phyloP scores from a whole-genome alignment of 2,797 vertebrate species.

The Melanotaenia parkinsoni region DNA sequence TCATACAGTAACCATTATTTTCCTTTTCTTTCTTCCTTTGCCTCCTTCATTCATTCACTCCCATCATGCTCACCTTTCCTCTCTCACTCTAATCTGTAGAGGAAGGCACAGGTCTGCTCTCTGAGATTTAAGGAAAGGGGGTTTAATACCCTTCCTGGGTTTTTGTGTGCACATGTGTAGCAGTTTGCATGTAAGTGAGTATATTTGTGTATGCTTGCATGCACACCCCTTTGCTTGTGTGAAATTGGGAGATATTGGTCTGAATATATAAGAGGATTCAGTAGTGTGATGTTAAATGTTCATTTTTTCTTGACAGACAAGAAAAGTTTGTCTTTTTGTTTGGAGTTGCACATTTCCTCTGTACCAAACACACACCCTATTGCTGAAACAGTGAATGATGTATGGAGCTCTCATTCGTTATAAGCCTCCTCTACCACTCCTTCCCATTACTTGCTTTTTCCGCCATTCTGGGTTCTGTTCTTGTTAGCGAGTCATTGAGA shows the following conservation, averaged over 20 bases:
- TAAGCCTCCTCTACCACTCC: constrained; percentile 52
- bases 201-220: constrained; percentile 48
- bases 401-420: constrained; percentile 61
- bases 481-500: constrained; percentile 68
- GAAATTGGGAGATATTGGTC: constrained; percentile 69
- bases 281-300: constrained; percentile 61
- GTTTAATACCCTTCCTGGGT: constrained; percentile 56
- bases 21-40: constrained; percentile 11
- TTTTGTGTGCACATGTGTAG: constrained; percentile 21
- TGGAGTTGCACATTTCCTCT: constrained; percentile 9
- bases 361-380: constrained; percentile 25
- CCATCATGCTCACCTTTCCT: constrained; percentile 42
- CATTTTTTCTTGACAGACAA: constrained; percentile 40
- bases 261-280: constrained; percentile 68
- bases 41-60: constrained; percentile 39
- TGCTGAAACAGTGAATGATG: constrained; percentile 62
- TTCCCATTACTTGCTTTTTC: constrained; percentile 43
- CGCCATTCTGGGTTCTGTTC: constrained; percentile 29
- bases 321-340: constrained; percentile 52
- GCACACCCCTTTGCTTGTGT: constrained; percentile 48
- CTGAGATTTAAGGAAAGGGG: constrained; percentile 61
- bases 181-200: constrained; percentile 25
- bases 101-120: constrained; percentile 54
- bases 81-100: constrained; percentile 58
- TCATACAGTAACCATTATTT: constrained; percentile 6